Base-by-base conservation (phyloP, 2,888 invertebrate species). In the Metalampra italica region DNA sequence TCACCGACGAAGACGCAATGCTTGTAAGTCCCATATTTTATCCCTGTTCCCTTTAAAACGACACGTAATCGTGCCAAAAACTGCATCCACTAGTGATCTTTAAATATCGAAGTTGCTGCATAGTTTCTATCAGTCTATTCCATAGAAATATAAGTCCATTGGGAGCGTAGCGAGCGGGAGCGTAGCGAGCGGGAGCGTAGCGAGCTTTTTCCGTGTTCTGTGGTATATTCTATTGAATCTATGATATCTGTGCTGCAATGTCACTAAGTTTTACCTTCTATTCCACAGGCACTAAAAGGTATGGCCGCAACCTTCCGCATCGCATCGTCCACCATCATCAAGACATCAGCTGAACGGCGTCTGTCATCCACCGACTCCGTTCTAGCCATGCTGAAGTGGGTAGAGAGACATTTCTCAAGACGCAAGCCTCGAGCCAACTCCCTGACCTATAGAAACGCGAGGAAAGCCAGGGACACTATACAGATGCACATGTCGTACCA, bases 231-330 rank as follows among this genome's bases (percentile, higher is more conserved):
- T 2, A 22, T 22, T 22, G 22, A 22, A 22, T 22, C 22, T 5
- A 5, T 22, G 3, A 22, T 22, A n/a, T n/a, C n/a, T n/a, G n/a
- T n/a, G n/a, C n/a, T n/a, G n/a, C n/a, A n/a, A n/a, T n/a, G n/a
- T n/a, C n/a, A n/a, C n/a, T n/a, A n/a, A n/a, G 37, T 7, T 29
- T 29, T 29, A 45, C 15, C 37, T 43, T 41, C 44, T 39, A 47
- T 29, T 47, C 56, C 55, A 36, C 72, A 96, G 96, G 96, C 96
- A 0, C 86, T 97, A 49, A 96, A 96, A 90, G 97, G 97, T 77
- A 97, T 97, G 96, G 97, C 97, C 0, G 95, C 96, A 0, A 97
- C 97, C 3, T 97, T 97, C 91, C 93, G 97, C 45, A 95, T 97
- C 9, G 94, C 96, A 0, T 94, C 95, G 0, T 96, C 96, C 0